These are phyloP conservation scores for Cyanoliseus patagonus DNA, from an alignment of 2,113 vertebrate genomes.

Conservation along the genomic window DNA sequence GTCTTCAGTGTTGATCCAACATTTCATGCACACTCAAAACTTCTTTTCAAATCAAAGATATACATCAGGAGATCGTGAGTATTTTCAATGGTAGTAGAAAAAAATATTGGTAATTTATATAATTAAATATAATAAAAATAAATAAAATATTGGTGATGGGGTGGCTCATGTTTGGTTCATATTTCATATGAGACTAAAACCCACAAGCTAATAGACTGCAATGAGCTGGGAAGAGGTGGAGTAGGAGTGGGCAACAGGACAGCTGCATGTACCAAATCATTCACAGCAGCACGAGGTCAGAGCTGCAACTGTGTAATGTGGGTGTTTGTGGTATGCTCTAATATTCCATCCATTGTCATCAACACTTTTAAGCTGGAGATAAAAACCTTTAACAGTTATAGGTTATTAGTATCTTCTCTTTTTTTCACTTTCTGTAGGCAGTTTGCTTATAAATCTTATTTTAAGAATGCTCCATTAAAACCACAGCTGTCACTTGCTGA, in stretches of 20 bases:
- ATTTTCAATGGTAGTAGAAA: not conserved
- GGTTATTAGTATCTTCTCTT: not conserved
- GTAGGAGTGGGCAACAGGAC: not conserved
- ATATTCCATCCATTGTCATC: not conserved
- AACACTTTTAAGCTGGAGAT: not conserved
- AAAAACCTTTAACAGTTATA: constrained; percentile 20
- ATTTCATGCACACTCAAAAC: not conserved
- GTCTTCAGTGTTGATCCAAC: not conserved
- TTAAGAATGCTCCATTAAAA: constrained; percentile 51
- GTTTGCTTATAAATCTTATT: constrained; percentile 50
- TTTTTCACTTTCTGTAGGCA: constrained; percentile 34
- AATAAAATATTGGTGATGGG: not conserved
- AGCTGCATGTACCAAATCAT: not conserved
- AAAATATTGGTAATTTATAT: not conserved
- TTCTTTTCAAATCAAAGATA: not conserved
- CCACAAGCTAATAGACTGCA: not conserved
- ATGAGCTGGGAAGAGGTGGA: not conserved
- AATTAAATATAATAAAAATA: too few species aligned
- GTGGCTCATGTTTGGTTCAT: not conserved
- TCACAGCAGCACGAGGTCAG: not conserved
- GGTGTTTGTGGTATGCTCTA: not conserved
- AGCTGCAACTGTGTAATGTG: not conserved
- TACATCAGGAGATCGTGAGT: not conserved
- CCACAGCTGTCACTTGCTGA: constrained; percentile 47
- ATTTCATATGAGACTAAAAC: not conserved